Conservation (phyloP, 2,888 invertebrate species). For the Dasysyrphus tricinctus region DNA sequence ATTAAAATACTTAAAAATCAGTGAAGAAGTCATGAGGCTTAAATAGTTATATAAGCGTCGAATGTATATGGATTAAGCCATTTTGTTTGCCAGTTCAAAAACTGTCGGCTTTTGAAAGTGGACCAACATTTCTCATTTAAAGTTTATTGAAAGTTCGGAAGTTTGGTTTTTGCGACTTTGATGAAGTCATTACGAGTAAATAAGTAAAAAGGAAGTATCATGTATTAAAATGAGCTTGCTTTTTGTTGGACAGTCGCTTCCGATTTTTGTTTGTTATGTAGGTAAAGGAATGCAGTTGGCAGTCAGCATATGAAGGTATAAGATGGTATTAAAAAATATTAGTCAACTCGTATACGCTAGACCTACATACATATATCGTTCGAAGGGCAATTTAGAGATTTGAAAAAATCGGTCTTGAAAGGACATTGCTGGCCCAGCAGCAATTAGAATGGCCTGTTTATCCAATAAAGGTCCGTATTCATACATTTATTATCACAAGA, state of each 20-base stretch:
- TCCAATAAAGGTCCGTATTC: too few relatives aligned
- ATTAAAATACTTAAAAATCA: slow-evolving; percentile 20
- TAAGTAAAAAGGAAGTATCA: background rate
- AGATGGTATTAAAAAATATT: too few relatives aligned
- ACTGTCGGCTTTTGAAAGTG: background rate
- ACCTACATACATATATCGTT: too few relatives aligned
- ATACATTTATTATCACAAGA: too few relatives aligned
- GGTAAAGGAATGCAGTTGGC: too few relatives aligned
- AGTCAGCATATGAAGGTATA: too few relatives aligned
- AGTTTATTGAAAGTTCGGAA: slow-evolving; percentile 3
- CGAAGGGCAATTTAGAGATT: too few relatives aligned
- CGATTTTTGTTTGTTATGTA: too few relatives aligned
- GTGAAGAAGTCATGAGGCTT: background rate
- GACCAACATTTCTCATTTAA: background rate
- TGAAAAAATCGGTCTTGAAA: too few relatives aligned
- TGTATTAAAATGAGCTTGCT: background rate
- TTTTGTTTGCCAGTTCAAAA: background rate
- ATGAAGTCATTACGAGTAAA: background rate
- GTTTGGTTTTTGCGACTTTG: background rate
- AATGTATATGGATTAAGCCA: background rate
- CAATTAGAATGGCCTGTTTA: too few relatives aligned
- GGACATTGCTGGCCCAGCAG: too few relatives aligned
- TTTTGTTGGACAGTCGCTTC: background rate
- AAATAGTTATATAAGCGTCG: background rate
- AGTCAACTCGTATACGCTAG: too few relatives aligned